Conservation (phyloP, 2,888 invertebrate species). For the Drosophila phalerata region DNA sequence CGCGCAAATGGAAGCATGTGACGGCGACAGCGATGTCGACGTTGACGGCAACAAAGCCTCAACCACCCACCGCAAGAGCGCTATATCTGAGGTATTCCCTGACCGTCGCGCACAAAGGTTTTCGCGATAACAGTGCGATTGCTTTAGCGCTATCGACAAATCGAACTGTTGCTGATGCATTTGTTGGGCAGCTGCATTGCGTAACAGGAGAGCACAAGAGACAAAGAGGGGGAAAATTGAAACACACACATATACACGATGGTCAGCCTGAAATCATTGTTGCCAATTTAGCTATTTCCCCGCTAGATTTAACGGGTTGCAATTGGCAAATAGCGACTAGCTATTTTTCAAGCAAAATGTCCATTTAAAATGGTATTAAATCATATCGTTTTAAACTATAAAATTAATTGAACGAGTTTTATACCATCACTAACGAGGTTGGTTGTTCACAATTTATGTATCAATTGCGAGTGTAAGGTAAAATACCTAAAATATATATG, state of each 20-base stretch:
- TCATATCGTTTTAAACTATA: no score
- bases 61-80: background rate
- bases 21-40: conserved; percentile 35
- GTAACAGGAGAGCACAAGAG: conserved; percentile 36
- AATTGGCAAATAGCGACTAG: no score
- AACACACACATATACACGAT: conserved; percentile 31
- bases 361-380: no score
- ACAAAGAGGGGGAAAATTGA: background rate
- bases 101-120: conserved; percentile 50
- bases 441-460: no score
- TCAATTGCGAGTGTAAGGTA: no score
- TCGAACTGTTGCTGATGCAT: conserved; percentile 38
- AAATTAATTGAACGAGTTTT: no score
- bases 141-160: conserved; percentile 32
- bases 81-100: conserved; percentile 64
- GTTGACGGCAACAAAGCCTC: background rate
- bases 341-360: no score
- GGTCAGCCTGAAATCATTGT: conserved; percentile 30
- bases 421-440: no score
- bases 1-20: conserved; percentile 61
- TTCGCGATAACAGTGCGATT: conserved; percentile 45
- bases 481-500: no score
- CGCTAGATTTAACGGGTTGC: no score
- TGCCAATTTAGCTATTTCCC: no score
- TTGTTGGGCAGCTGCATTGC: conserved; percentile 50